Base-by-base conservation (phyloP, 2,113 vertebrate genomes). In the Sebastes schlegelii region DNA sequence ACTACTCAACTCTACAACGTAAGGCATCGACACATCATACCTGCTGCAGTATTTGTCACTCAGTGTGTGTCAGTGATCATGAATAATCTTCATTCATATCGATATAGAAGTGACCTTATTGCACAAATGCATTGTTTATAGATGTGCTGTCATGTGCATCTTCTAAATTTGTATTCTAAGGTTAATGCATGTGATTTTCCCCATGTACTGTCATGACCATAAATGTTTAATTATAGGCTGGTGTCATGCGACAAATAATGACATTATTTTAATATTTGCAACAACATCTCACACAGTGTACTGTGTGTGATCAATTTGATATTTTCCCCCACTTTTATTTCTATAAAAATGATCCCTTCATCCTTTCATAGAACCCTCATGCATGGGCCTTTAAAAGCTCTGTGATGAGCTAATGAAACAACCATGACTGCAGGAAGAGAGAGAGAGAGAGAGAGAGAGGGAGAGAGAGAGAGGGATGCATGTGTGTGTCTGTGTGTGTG, bases 1-100 rank as follows among this genome's bases (percentile, higher is more conserved):
- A 94, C 90, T 94, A 94, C 85, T 93, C 93, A 23, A 84, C 91
- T 89, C 78, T 94, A 79, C 93, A 92, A 90, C 79, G 93, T 94
- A 93, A 94, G 93, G 80, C 83, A 67, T 12, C 61, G 54, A 84
- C 64, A 61, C 43, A 73, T 64, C 43, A 70, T 64, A 88, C 82
- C 89, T 88, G 86, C 92, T 92, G 85, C 91, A 83, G 73, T 82
- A 52, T 83, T 57, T 85, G 63, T 71, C 80, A 67, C 71, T 23
- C 55, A 73, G 13, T 43, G 13, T 51, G 74, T 64, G 43, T 26
- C 61, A 45, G 68, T 83, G 55, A 55, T 63, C 64, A 80, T 54
- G 45, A 49, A 65, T 62, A 69, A 63, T 62, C 74, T 23, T 34
- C 61, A 55, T 77, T 58, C 2, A 58, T 57, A 17, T 34, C 45